Conservation (phyloP, 2,797 vertebrate species). For the Sebastes trivittatus region DNA sequence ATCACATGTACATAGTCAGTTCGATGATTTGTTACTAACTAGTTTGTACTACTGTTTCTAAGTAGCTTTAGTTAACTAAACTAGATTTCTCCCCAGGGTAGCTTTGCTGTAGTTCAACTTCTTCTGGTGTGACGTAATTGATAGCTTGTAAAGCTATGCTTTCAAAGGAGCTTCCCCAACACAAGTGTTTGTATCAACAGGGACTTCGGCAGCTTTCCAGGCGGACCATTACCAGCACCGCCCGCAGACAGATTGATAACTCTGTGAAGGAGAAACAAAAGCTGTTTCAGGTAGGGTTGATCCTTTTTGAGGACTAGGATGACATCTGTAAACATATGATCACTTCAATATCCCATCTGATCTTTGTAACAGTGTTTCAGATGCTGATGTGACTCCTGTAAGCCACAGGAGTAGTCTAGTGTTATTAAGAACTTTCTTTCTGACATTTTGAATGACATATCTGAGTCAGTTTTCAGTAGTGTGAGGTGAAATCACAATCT, state of each 20-base stretch:
- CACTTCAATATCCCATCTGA: neutral
- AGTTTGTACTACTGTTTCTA: neutral
- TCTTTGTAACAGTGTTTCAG: neutral
- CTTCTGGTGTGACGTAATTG: neutral
- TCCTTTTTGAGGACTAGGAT: neutral
- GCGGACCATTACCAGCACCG: slow-evolving; percentile 81
- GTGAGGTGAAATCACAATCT: neutral
- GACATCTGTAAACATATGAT: neutral
- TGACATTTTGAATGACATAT: neutral
- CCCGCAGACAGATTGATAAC: slow-evolving; percentile 80
- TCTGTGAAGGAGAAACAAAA: slow-evolving; percentile 85
- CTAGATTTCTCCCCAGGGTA: too few species aligned
- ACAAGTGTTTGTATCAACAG: slow-evolving; percentile 61
- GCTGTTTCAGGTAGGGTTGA: slow-evolving; percentile 84
- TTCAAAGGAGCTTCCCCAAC: neutral
- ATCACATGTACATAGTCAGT: too few species aligned
- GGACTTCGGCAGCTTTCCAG: slow-evolving; percentile 77
- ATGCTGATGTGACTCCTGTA: neutral
- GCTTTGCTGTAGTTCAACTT: too few species aligned
- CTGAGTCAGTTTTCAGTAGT: neutral
- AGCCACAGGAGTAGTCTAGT: neutral
- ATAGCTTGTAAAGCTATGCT: neutral
- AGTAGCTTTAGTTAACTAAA: too few species aligned
- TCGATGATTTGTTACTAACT: too few species aligned
- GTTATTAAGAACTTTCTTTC: neutral